Evolutionary conservation across 1,140 invertebrate genomes (phyloP), one percentile per base, ranked within the genome.

Genomic region (Bombus soroeensis): DNA sequence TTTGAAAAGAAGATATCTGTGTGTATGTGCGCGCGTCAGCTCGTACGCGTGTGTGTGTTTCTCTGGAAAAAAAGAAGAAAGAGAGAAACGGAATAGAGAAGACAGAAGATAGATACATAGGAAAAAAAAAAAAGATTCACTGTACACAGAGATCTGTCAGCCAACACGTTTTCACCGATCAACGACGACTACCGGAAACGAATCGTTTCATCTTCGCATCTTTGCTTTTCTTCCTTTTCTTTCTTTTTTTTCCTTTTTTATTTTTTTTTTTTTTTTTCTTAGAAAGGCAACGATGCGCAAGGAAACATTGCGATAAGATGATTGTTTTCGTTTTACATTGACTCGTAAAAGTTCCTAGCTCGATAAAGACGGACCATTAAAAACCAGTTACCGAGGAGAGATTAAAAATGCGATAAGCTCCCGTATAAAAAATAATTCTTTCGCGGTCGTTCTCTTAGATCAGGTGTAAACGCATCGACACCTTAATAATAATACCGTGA

Each of bases 401-500:
- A 85, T 66, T 72, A 47, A 9, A 74, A 77, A 85, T 74, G 71
- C 71, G 57, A 81, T 66, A 81, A 57, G 84, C 59, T 85, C 79
- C 70, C 84, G 79, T 85, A 85, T 85, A 86, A 86, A 86, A 86
- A 86, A 86, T 86, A 87, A 79, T 87, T 85, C 47, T 82, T 76
- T 83, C 81, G 76, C 68, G 68, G 87, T 88, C 78, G 87, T 86
- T 86, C 74, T 86, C 79, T 72, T 62, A 68, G 80, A 91, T 90
- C 84, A 75, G 81, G 83, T 89, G 88, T 76, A 93, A 94, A 94
- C 93, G 92, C 93, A 92, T 93, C 93, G 94, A 92, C 92, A 87
- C 90, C 93, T 94, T 94, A 94, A 94, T 94, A 93, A 93, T 94
- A 95, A 95, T 94, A 94, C 94, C 94, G 92, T 94, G 93, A 94